Evolutionary conservation across 2,888 invertebrate genomes (phyloP), one percentile per base, ranked within the genome.

Genomic region (Neocrepidodera transversa): DNA sequence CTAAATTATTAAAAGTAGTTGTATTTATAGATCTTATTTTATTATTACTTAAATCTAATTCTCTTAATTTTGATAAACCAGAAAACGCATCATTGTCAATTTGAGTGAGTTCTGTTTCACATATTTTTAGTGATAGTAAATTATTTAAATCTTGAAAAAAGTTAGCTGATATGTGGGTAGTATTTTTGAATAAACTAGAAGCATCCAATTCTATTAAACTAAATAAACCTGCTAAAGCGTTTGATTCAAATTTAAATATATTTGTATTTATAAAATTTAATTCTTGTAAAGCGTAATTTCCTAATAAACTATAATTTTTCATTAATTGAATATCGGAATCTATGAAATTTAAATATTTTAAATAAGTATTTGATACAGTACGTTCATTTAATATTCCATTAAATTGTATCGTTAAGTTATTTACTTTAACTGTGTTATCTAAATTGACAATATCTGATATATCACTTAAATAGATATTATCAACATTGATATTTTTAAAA

Each of bases 121-220:
- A 52, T 26, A 60, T 13, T 5, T 43, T 42, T 7, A 60, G 20
- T 1, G 14, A 11, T 10, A 8, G 42, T 28, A 60, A 26, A 0
- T 8, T 16, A 8, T 2, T 17, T 26, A 57, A 11, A 13, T 48
- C 53, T 8, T 30, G 30, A 14, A 60, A 60, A 1, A 36, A 28
- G 10, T 30, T 36, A n/a, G 8, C 16, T 14, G n/a, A 14, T 13
- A 60, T 2, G 18, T 40, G 20, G 28, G 18, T 48, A 5, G 6
- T 45, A 23, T 52, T 55, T n/a, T 42, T 57, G 28, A 60, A 57
- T 10, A 60, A 14, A 26, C 7, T 10, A n/a, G 48, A 48, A 14
- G 56, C 38, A 26, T 60, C 57, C 7, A 60, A 43, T 5, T 49
- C 8, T 11, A 17, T 18, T 1, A 60, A n/a, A 20, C 20, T 40